Conservation (phyloP, 2,797 vertebrate genomes). For the Tokudaia tokunoshimensis region DNA sequence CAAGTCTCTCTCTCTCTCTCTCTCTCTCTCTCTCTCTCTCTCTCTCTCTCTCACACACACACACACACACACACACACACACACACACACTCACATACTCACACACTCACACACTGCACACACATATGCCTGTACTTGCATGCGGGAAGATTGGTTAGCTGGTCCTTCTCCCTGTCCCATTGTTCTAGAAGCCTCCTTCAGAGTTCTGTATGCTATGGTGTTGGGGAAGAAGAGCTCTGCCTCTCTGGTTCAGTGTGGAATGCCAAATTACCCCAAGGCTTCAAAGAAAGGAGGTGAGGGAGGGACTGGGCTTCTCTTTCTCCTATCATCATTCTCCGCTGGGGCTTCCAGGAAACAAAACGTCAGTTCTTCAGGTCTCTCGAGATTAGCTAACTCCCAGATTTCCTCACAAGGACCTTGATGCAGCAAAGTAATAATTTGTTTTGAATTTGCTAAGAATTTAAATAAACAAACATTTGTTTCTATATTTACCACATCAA, state of each 20-base stretch:
- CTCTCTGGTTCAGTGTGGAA: not conserved
- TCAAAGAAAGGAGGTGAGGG: not conserved
- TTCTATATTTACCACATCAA: not conserved
- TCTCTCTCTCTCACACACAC: not conserved
- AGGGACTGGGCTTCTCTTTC: not conserved
- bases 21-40: not conserved
- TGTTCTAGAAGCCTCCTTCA: not conserved
- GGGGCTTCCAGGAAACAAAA: not conserved
- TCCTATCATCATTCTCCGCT: not conserved
- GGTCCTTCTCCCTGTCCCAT: not conserved
- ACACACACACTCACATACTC: not conserved
- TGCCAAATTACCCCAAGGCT: not conserved
- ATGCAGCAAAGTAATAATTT: not conserved
- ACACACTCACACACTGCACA: not conserved
- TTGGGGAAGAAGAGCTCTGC: not conserved
- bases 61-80: not conserved
- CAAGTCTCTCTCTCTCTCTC: not conserved
- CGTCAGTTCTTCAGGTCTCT: not conserved
- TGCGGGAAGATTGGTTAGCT: not conserved
- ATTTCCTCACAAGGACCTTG: not conserved
- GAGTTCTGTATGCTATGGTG: not conserved
- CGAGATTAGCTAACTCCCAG: not conserved
- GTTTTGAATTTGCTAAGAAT: slow-evolving; percentile 35
- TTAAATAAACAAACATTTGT: not conserved
- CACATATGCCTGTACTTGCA: not conserved